Conservation (phyloP, 2,113 vertebrate species). For the Solea solea region DNA sequence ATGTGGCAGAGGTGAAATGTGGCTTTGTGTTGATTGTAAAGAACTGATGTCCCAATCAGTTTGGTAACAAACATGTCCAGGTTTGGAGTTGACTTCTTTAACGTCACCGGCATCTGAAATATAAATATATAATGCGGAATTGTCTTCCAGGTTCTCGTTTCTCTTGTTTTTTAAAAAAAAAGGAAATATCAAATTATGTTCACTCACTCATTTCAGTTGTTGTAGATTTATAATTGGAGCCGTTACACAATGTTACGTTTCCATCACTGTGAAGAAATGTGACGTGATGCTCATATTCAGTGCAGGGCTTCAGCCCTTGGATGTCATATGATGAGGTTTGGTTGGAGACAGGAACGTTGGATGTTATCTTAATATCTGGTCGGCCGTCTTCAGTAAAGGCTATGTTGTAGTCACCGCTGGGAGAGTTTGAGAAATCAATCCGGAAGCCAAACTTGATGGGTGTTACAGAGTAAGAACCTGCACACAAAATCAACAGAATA, state of each 20-base stretch:
- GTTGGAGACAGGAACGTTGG: fast-evolving
- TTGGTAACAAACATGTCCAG: slow-evolving; percentile 21
- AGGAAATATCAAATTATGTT: neutral
- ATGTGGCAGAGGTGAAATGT: fast-evolving
- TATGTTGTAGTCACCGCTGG: fast-evolving
- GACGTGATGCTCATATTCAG: slow-evolving; percentile 3
- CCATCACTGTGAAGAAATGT: fast-evolving
- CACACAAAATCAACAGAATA: slow-evolving; percentile 23
- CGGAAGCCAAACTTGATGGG: neutral
- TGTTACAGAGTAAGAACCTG: slow-evolving; percentile 50
- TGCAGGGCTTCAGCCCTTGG: slow-evolving; percentile 62
- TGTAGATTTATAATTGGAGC: fast-evolving
- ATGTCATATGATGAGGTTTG: fast-evolving
- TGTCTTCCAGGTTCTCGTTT: neutral
- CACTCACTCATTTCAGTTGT: slow-evolving; percentile 45
- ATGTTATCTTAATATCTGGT: fast-evolving
- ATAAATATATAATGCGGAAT: slow-evolving; percentile 19
- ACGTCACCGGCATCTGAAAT: slow-evolving; percentile 22
- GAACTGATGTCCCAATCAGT: slow-evolving; percentile 24
- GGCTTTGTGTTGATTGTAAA: neutral
- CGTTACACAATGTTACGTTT: fast-evolving
- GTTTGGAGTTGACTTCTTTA: fast-evolving
- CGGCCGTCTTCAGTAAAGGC: fast-evolving
- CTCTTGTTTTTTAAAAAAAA: neutral
- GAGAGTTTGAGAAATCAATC: neutral